Conservation (phyloP, 2,797 vertebrate species). For the Pagetopsis macropterus region DNA sequence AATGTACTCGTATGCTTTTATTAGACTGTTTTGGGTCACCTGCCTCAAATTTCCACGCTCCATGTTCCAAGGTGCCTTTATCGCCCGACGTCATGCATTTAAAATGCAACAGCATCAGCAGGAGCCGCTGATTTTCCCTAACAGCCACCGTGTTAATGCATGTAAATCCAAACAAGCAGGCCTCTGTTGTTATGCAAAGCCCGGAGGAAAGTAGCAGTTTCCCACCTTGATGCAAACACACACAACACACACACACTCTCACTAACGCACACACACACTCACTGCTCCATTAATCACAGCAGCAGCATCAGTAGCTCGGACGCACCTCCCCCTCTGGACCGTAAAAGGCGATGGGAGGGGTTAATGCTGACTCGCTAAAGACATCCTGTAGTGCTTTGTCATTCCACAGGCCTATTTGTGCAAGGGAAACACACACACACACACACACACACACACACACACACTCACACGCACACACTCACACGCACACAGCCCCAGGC, state of each 20-base stretch:
- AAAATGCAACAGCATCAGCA: constrained; percentile 42
- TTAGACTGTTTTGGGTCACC: constrained; percentile 23
- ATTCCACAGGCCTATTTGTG: constrained; percentile 74
- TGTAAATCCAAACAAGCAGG: constrained; percentile 73
- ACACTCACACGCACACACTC: constrained; percentile 13
- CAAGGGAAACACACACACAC: constrained; percentile 34
- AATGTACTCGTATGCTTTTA: background rate
- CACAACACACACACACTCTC: constrained; percentile 23
- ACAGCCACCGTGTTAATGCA: constrained; percentile 56
- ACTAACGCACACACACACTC: constrained; percentile 33
- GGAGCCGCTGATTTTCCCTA: constrained; percentile 42
- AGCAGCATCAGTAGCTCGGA: constrained; percentile 60
- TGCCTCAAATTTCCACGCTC: constrained; percentile 6
- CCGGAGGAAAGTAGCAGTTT: constrained; percentile 74
- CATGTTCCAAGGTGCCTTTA: constrained; percentile 50
- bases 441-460: constrained; percentile 28
- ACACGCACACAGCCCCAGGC: constrained; percentile 46
- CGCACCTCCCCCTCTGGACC: constrained; percentile 68
- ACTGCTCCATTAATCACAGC: constrained; percentile 73
- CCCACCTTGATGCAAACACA: constrained; percentile 71
- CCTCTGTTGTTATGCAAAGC: constrained; percentile 78
- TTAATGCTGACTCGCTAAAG: constrained; percentile 71
- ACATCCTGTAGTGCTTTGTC: constrained; percentile 81
- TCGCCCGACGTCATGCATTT: constrained; percentile 40
- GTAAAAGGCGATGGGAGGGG: constrained; percentile 73